A percentile compares a stretch with the other conserved stretches of the same genome.
phyloP scores from a whole-genome alignment of 2,113 vertebrate genomes.

The Coptodon rendalli region DNA sequence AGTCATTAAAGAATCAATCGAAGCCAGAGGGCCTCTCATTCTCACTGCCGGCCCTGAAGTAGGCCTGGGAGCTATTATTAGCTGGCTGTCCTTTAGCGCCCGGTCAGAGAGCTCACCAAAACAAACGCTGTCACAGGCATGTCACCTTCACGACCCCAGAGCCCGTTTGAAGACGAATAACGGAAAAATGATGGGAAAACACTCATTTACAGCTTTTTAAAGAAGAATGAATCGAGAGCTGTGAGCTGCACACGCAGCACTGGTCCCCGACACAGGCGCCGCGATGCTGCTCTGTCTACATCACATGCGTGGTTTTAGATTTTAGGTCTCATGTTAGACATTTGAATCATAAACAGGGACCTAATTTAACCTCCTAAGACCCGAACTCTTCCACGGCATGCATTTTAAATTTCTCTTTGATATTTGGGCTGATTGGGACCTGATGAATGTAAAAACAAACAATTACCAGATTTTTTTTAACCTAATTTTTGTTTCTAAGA shows the following conservation, averaged over 20 bases:
- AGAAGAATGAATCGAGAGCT: neutral
- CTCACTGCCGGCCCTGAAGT: neutral
- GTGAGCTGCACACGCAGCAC: accelerated
- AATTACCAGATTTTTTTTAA: too few relatives aligned
- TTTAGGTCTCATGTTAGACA: neutral
- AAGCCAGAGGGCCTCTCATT: neutral
- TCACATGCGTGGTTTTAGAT: accelerated
- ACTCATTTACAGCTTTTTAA: neutral
- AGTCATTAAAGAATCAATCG: neutral
- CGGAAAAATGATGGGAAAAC: accelerated
- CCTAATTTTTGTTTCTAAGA: too few relatives aligned
- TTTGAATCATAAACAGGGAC: neutral
- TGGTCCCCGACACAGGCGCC: accelerated
- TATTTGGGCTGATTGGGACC: neutral
- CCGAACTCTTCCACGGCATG: neutral
- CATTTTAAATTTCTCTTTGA: neutral
- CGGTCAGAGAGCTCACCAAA: neutral
- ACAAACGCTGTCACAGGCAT: neutral
- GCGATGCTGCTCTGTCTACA: neutral
- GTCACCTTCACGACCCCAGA: neutral
- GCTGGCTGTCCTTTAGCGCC: neutral
- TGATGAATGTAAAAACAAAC: neutral
- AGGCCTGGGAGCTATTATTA: constrained; percentile 11
- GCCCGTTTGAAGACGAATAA: neutral
- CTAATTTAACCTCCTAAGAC: neutral